Conservation (phyloP, 2,797 vertebrate genomes). For the Galago senegalensis region DNA sequence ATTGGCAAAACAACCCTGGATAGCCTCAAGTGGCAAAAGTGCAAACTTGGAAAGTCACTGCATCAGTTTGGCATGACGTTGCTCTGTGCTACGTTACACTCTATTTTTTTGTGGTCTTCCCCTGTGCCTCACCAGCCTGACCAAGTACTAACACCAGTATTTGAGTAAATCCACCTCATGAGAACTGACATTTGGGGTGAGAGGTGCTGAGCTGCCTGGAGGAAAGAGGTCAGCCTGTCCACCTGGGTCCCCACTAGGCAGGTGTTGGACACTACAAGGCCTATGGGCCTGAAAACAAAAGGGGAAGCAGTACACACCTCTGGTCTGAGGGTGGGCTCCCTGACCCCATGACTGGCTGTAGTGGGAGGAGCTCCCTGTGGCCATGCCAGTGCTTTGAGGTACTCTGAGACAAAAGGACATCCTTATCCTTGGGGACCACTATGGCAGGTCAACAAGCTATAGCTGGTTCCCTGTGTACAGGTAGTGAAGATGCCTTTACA, state of each 20-base stretch:
- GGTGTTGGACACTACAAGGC: not conserved
- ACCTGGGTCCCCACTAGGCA: not conserved
- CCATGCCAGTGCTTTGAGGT: not conserved
- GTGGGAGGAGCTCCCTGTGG: not conserved
- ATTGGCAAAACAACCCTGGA: not conserved
- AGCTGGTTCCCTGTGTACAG: not conserved
- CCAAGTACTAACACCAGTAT: not conserved
- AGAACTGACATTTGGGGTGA: not conserved
- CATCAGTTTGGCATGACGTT: not conserved
- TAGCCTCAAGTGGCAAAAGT: not conserved
- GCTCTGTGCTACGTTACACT: not conserved
- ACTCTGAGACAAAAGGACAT: not conserved
- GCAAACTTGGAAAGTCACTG: not conserved
- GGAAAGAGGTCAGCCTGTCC: not conserved
- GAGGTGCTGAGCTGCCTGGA: not conserved
- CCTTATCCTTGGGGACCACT: not conserved
- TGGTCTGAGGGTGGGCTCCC: not conserved
- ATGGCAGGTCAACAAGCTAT: not conserved
- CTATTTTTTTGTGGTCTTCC: not conserved
- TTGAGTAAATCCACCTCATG: not conserved
- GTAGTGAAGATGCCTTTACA: not conserved
- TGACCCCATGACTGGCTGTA: not conserved
- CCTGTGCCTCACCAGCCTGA: not conserved
- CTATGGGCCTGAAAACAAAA: not conserved
- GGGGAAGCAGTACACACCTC: not conserved